A percentile compares a stretch with the other conserved stretches of the same genome.
Evolutionary conservation across 1,140 invertebrate genomes (phyloP).

Genomic region (Phenacoccus solenopsis): DNA sequence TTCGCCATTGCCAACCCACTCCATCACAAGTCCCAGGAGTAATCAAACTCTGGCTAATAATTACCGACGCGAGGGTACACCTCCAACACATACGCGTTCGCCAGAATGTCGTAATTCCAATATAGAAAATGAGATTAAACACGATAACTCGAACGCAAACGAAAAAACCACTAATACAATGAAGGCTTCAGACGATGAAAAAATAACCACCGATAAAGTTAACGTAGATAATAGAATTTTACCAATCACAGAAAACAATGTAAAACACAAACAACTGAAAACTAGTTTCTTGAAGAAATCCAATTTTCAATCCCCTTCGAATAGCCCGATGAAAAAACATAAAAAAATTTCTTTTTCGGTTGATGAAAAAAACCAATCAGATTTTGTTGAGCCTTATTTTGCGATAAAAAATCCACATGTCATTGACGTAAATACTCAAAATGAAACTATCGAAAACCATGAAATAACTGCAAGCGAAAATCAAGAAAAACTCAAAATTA

Average conservation of each 20-base stretch:
- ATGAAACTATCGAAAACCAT: background rate
- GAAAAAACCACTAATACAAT: background rate
- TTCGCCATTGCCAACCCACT: too few relatives aligned
- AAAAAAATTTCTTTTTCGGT: conserved; percentile 6
- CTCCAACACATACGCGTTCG: too few relatives aligned
- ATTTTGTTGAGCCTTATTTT: background rate
- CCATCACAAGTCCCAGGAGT: too few relatives aligned
- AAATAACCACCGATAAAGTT: too few relatives aligned
- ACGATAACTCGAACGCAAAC: background rate
- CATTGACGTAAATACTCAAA: background rate
- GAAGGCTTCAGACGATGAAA: background rate
- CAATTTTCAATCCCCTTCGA: background rate
- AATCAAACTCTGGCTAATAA: background rate
- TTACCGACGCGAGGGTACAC: background rate
- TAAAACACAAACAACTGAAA: background rate
- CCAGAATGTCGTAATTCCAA: background rate
- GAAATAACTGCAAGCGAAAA: background rate
- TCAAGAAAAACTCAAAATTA: background rate
- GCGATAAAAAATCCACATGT: background rate
- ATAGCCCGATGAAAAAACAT: background rate
- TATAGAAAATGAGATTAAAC: background rate
- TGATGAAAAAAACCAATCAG: background rate
- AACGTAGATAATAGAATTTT: too few relatives aligned
- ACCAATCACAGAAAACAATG: background rate
- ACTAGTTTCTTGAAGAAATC: background rate